A percentile compares a stretch with the other conserved stretches of the same genome.
Evolutionary conservation across 2,113 vertebrate species (phyloP).

Genomic region (Takifugu bimaculatus): DNA sequence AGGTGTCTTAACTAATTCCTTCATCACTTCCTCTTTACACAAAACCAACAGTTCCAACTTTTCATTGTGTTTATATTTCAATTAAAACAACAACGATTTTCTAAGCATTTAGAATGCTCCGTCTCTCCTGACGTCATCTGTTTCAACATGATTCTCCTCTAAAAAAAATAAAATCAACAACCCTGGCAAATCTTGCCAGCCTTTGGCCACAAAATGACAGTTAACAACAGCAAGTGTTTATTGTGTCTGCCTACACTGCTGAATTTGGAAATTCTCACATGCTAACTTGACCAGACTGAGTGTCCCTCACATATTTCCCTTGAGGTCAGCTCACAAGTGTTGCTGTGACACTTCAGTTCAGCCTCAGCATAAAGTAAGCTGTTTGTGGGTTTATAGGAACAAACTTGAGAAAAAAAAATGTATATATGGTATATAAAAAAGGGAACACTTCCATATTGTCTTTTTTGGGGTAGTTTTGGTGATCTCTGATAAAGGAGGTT

Average conservation of each 20-base stretch:
- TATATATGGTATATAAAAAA: background rate
- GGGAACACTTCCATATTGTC: background rate
- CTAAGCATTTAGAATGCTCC: no score
- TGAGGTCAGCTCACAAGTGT: slow-evolving; percentile 39
- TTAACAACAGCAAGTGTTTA: no score
- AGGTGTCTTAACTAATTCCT: slow-evolving; percentile 65
- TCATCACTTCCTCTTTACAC: slow-evolving; percentile 66
- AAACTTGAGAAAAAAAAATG: background rate
- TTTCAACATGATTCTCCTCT: no score
- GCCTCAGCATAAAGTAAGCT: background rate
- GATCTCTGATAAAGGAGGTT: no score
- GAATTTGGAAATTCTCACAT: slow-evolving; percentile 13
- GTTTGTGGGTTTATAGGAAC: background rate
- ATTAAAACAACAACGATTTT: no score
- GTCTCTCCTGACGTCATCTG: no score
- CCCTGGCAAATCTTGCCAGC: no score
- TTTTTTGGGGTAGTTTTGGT: no score
- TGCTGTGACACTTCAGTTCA: slow-evolving; percentile 38
- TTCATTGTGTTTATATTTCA: background rate
- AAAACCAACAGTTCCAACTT: slow-evolving; percentile 43
- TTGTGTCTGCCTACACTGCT: slow-evolving; percentile 6
- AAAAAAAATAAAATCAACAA: no score
- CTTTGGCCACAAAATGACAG: no score
- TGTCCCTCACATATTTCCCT: slow-evolving; percentile 26
- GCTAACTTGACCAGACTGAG: slow-evolving; percentile 3